Evolutionary conservation across 2,113 vertebrate species (phyloP).

Genomic region (Lipotes vexillifer): DNA sequence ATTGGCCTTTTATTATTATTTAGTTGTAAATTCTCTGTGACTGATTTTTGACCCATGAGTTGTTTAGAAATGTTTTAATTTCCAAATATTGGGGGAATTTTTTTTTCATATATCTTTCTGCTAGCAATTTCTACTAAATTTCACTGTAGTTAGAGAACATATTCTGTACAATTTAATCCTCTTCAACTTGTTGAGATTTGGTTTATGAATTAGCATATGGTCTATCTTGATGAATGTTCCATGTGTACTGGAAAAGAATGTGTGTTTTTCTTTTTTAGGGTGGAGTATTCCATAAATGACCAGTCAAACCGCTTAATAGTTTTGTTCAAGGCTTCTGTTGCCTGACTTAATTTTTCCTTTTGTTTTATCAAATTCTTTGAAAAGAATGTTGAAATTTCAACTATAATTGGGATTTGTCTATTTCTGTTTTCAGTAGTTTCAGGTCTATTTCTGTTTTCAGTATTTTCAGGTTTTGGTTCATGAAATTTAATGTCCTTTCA

Average conservation of each 20-base stretch:
- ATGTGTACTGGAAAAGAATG: background rate
- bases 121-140: conserved; percentile 8
- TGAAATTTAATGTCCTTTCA: conserved; percentile 4
- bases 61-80: background rate
- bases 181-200: background rate
- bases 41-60: background rate
- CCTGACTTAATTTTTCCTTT: conserved; percentile 12
- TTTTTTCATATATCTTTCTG: background rate
- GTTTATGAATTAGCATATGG: background rate
- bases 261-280: background rate
- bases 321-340: background rate
- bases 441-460: background rate
- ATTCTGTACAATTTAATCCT: background rate
- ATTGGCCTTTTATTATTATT: background rate
- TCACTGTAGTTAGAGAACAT: background rate
- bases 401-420: background rate
- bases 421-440: background rate
- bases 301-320: background rate
- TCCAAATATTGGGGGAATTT: background rate
- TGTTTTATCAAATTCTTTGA: background rate
- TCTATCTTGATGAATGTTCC: background rate
- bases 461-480: background rate
- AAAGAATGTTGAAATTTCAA: background rate
- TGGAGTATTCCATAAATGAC: background rate
- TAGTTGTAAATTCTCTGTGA: background rate